phyloP scores from a whole-genome alignment of 2,113 vertebrate genomes.

The Urocynchramus pylzowi region DNA sequence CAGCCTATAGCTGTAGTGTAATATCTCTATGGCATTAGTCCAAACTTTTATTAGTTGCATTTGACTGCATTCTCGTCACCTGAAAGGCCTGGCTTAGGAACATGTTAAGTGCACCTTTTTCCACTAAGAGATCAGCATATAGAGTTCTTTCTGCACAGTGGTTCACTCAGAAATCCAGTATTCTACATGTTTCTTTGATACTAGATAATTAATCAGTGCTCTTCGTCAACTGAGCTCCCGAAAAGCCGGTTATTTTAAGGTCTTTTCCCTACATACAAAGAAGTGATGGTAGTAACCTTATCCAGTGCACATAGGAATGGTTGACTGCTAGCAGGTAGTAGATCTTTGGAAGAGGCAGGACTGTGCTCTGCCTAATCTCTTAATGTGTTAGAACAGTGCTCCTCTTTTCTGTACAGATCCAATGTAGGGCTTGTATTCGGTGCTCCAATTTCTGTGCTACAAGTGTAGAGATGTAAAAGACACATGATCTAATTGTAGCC shows the following conservation, averaged over 20 bases:
- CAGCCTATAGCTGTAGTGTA: not conserved
- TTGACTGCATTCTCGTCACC: not conserved
- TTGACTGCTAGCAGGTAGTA: not conserved
- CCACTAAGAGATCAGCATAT: not conserved
- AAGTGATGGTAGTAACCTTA: not conserved
- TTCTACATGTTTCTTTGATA: not conserved
- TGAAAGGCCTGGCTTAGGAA: not conserved
- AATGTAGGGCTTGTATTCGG: not conserved
- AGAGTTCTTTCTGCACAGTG: not conserved
- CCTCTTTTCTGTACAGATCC: not conserved
- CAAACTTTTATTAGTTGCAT: not conserved
- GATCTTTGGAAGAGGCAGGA: not conserved
- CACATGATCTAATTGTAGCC: rapidly evolving
- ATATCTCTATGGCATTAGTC: not conserved
- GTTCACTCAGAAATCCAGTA: not conserved
- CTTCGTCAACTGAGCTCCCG: not conserved
- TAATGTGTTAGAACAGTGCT: not conserved
- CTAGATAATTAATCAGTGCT: not conserved
- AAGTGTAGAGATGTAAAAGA: not conserved
- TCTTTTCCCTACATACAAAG: not conserved
- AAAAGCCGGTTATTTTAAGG: not conserved
- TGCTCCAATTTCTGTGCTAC: not conserved
- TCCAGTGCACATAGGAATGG: not conserved
- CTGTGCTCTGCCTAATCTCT: not conserved
- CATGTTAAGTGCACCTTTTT: not conserved